phyloP scores from a whole-genome alignment of 2,113 vertebrate species.

The Aspiorhynchus laticeps region DNA sequence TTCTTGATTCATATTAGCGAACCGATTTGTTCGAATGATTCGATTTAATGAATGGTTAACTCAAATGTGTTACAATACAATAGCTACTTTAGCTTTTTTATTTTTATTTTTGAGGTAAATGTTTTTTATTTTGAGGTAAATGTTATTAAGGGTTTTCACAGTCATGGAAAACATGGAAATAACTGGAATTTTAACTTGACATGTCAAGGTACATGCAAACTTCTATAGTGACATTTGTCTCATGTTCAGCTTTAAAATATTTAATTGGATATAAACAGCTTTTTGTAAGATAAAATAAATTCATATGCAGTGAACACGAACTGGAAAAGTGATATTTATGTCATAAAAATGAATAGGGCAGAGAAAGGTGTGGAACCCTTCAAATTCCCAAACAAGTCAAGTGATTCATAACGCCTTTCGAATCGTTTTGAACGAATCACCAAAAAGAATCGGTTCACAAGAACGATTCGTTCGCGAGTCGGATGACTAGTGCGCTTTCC shows the following conservation, averaged over 20 bases:
- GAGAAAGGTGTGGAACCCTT: too few relatives aligned
- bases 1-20: background rate
- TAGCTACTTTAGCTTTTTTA: too few relatives aligned
- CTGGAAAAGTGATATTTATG: background rate
- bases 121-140: too few relatives aligned
- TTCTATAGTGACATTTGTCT: background rate
- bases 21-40: background rate
- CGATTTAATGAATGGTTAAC: background rate
- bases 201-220: background rate
- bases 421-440: background rate
- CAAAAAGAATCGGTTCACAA: background rate
- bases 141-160: background rate
- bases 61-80: background rate
- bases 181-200: background rate
- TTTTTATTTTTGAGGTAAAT: too few relatives aligned
- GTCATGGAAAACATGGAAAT: background rate
- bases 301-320: background rate
- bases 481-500: background rate
- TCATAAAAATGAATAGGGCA: background rate
- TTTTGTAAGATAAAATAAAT: background rate
- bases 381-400: background rate
- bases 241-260: background rate
- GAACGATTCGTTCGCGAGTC: background rate
- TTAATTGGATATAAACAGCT: background rate
- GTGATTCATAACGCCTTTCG: background rate